Evolutionary conservation across 2,113 vertebrate species (phyloP).

Genomic region (Hyperopisus bebe): DNA sequence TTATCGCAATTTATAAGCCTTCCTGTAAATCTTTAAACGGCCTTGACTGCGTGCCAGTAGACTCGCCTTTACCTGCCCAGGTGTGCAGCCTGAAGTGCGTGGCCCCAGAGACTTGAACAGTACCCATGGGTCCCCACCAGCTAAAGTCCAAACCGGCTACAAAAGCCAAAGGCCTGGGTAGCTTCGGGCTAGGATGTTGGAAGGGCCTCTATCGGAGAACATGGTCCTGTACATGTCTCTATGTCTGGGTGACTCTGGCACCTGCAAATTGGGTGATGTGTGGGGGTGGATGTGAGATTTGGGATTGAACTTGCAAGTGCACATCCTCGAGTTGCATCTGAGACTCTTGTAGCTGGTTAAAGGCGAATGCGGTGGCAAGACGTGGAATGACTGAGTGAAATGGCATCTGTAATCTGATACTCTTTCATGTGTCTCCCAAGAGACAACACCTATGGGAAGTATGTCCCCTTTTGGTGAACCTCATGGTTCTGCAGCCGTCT

Average conservation of each 20-base stretch:
- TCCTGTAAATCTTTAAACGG: background rate
- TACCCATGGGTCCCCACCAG: background rate
- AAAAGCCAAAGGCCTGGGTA: background rate
- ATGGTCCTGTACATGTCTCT: background rate
- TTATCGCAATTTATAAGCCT: background rate
- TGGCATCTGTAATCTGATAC: background rate
- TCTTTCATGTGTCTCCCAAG: background rate
- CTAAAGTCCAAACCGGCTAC: background rate
- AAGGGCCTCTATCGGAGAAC: background rate
- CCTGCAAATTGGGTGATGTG: background rate
- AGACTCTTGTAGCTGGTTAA: background rate
- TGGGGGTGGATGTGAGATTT: background rate
- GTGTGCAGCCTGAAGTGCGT: slow-evolving; percentile 2
- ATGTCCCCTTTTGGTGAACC: background rate
- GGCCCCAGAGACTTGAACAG: background rate
- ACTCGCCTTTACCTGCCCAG: slow-evolving; percentile 11
- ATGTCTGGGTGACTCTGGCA: background rate
- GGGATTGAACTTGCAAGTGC: background rate
- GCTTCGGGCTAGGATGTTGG: background rate
- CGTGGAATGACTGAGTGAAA: background rate
- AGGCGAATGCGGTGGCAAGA: background rate
- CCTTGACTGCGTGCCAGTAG: background rate
- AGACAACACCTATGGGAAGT: background rate
- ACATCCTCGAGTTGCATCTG: background rate
- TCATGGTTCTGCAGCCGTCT: background rate